A percentile compares a stretch with the other conserved stretches of the same genome.
phyloP scores from a whole-genome alignment of 1,140 invertebrate genomes.

The Hirudo medicinalis region DNA sequence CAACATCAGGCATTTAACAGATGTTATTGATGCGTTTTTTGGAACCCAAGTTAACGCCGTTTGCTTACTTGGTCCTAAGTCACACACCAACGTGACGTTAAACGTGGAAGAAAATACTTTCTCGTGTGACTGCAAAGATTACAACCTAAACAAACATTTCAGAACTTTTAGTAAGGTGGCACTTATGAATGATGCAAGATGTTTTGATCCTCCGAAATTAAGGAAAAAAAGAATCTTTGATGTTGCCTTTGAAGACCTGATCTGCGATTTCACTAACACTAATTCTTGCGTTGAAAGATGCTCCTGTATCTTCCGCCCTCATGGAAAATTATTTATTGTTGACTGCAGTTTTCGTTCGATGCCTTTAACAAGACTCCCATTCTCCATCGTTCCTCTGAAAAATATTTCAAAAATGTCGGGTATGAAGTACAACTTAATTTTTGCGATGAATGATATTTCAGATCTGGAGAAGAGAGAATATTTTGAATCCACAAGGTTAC shows the following conservation, averaged over 20 bases:
- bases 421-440: too few relatives aligned
- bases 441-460: neutral
- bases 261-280: neutral
- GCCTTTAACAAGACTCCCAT: too few relatives aligned
- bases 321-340: too few relatives aligned
- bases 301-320: neutral
- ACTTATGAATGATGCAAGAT: slow-evolving; percentile 1
- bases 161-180: neutral
- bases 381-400: too few relatives aligned
- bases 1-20: slow-evolving; percentile 2
- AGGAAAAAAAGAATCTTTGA: neutral
- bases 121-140: neutral
- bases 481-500: neutral
- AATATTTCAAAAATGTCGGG: too few relatives aligned
- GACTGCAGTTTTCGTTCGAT: too few relatives aligned
- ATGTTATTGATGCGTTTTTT: neutral
- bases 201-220: neutral
- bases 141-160: neutral
- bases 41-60: neutral
- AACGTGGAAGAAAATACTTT: slow-evolving; percentile 1
- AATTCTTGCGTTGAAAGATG: neutral
- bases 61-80: slow-evolving; percentile 12
- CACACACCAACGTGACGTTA: neutral
- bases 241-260: neutral
- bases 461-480: neutral